Percentiles rank a stretch among this genome's conserved stretches.
These are phyloP conservation scores for Odocoileus hemionus DNA, from an alignment of 2,113 vertebrate species.

Conservation along the genomic window DNA sequence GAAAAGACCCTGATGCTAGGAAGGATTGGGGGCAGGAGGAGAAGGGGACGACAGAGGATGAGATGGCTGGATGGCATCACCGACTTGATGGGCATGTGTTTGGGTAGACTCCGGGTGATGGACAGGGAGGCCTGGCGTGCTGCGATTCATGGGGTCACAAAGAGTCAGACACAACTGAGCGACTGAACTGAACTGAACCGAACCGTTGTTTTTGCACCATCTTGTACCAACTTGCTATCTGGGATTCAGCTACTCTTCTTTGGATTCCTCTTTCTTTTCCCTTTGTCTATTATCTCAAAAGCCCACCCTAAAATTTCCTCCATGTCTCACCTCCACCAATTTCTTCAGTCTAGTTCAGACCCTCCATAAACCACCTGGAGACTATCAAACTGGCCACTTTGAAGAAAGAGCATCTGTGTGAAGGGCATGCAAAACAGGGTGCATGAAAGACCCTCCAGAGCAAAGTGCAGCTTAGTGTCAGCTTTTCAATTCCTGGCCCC, in stretches of 20 bases:
- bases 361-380: background rate
- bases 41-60: no score
- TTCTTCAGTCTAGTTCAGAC: background rate
- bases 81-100: no score
- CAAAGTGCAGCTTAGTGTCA: accelerated
- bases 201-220: background rate
- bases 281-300: background rate
- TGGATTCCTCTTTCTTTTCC: background rate
- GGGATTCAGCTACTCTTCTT: background rate
- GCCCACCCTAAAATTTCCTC: background rate
- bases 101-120: no score
- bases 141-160: no score
- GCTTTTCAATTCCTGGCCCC: background rate
- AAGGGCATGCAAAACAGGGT: background rate
- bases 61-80: no score
- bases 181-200: no score
- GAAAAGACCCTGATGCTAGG: no score
- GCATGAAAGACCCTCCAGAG: background rate
- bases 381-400: background rate
- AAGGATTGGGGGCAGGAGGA: no score
- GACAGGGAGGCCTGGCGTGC: no score
- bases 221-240: background rate
- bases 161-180: no score
- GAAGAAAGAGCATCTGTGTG: background rate
- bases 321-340: background rate